Evolutionary conservation across 1,140 invertebrate genomes (phyloP).

Genomic region (Hylaeus anthracinus): DNA sequence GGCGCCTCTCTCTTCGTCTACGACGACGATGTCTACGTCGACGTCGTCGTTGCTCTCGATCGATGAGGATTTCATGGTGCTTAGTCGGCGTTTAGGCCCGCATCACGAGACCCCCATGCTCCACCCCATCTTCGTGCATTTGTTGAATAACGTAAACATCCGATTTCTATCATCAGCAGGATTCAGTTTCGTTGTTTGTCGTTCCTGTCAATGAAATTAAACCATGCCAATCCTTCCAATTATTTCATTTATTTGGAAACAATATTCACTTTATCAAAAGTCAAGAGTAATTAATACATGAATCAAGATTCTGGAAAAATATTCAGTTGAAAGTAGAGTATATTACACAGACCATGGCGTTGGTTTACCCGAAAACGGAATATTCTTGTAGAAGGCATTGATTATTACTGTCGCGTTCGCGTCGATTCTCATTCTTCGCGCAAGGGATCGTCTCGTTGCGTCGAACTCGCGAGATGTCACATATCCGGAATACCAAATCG

Average conservation of each 20-base stretch:
- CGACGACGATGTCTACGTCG: slow-evolving; percentile 48
- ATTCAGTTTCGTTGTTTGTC: slow-evolving; percentile 36
- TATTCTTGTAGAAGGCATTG: slow-evolving; percentile 36
- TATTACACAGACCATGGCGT: too few relatives aligned
- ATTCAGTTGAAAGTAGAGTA: too few relatives aligned
- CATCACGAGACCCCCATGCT: slow-evolving; percentile 67
- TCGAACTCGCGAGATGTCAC: slow-evolving; percentile 57
- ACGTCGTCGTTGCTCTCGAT: slow-evolving; percentile 68
- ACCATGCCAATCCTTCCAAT: too few relatives aligned
- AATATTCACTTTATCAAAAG: too few relatives aligned
- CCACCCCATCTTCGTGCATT: slow-evolving; percentile 65
- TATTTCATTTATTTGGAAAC: too few relatives aligned
- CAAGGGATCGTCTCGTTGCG: slow-evolving; percentile 56
- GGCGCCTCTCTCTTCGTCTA: slow-evolving; percentile 67
- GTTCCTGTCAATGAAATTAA: too few relatives aligned
- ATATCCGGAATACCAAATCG: slow-evolving; percentile 71
- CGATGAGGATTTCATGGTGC: slow-evolving; percentile 74
- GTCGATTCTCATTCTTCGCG: slow-evolving; percentile 61
- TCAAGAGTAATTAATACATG: too few relatives aligned
- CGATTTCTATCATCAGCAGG: slow-evolving; percentile 43
- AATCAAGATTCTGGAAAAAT: too few relatives aligned
- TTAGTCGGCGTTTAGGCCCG: slow-evolving; percentile 76
- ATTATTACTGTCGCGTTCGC: slow-evolving; percentile 51
- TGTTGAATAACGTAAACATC: slow-evolving; percentile 76
- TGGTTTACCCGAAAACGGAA: not conserved